Evolutionary conservation across 2,113 vertebrate genomes (phyloP).

Genomic region (Triplophysa tibetana): DNA sequence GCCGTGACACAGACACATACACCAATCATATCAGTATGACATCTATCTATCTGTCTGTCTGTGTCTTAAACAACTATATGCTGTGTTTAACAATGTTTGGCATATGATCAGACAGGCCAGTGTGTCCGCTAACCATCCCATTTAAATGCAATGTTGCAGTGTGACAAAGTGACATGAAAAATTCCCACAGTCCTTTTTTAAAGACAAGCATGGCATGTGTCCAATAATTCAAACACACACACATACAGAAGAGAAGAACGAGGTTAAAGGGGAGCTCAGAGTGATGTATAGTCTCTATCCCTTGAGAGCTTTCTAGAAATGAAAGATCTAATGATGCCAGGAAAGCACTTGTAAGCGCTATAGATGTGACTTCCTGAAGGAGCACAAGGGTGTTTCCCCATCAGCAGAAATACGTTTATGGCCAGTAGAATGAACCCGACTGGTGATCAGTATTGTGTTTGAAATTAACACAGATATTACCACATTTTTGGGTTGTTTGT

Average conservation of each 20-base stretch:
- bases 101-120: background rate
- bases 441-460: too few relatives aligned
- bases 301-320: slow-evolving; percentile 22
- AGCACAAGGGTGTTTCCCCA: slow-evolving; percentile 18
- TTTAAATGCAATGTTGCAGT: slow-evolving; percentile 34
- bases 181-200: slow-evolving; percentile 23
- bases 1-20: slow-evolving; percentile 48
- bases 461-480: too few relatives aligned
- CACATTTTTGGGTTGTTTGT: too few relatives aligned
- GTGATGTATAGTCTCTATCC: slow-evolving; percentile 11
- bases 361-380: background rate
- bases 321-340: slow-evolving; percentile 10
- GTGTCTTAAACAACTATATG: too few relatives aligned
- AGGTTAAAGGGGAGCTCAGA: slow-evolving; percentile 24
- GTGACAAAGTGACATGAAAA: slow-evolving; percentile 25
- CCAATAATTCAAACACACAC: slow-evolving; percentile 25
- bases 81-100: background rate
- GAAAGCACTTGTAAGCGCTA: background rate
- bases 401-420: slow-evolving; percentile 3
- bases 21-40: slow-evolving; percentile 11
- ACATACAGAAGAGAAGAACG: background rate
- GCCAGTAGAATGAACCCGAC: background rate
- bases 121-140: slow-evolving; percentile 32
- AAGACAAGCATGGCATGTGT: background rate
- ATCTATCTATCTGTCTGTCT: background rate